phyloP scores from a whole-genome alignment of 2,797 vertebrate species.

The Limosa lapponica region DNA sequence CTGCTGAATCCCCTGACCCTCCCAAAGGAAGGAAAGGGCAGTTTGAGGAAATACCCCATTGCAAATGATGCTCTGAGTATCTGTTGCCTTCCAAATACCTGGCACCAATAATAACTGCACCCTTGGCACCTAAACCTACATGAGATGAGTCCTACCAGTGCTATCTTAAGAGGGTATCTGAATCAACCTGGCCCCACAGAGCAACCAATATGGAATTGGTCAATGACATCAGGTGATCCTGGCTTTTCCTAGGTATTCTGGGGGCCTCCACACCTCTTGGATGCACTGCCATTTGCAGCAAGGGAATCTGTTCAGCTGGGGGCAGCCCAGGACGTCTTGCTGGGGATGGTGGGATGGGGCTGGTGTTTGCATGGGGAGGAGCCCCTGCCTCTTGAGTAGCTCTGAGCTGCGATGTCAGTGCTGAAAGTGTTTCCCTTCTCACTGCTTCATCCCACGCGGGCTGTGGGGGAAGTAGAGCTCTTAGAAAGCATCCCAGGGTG shows the following conservation, averaged over 20 bases:
- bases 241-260: not conserved
- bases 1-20: not conserved
- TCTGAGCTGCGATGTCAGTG: not conserved
- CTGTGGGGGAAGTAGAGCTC: conserved; percentile 32
- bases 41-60: not conserved
- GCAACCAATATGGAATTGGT: not conserved
- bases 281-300: not conserved
- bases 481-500: not conserved
- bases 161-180: not conserved
- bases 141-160: not conserved
- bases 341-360: not conserved
- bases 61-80: not conserved
- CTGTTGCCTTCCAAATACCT: not conserved
- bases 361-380: not conserved
- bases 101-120: not conserved
- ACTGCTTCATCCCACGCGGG: not conserved
- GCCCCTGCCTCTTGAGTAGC: not conserved
- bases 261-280: not conserved
- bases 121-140: not conserved
- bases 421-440: not conserved
- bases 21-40: not conserved
- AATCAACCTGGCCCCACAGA: not conserved
- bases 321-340: not conserved
- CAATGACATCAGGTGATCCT: not conserved
- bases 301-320: not conserved